Percentiles rank a stretch among this genome's conserved stretches.
Conservation (phyloP, 2,113 vertebrate genomes). For the Plecturocebus donacophilus region DNA sequence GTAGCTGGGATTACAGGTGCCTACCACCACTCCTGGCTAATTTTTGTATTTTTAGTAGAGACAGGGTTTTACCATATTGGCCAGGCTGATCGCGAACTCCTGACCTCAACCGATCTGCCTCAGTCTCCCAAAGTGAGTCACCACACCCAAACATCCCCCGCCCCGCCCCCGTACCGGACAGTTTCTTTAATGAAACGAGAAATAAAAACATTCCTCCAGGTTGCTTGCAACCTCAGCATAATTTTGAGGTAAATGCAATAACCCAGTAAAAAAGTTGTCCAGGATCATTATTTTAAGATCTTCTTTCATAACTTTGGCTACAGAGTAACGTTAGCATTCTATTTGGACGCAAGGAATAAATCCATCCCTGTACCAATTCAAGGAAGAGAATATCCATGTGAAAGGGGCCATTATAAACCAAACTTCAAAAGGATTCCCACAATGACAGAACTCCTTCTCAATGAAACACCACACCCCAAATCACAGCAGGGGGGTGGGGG, state of each 20-base stretch:
- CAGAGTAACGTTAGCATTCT: not conserved
- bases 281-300: not conserved
- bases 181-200: conserved; percentile 33
- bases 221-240: not conserved
- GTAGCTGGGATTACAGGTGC: no score
- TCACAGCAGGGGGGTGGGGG: no score
- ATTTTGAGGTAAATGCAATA: not conserved
- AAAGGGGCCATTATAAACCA: not conserved
- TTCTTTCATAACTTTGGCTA: not conserved
- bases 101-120: no score
- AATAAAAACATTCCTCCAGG: not conserved
- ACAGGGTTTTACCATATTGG: no score
- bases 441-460: not conserved
- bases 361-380: not conserved
- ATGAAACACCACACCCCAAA: not conserved
- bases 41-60: no score
- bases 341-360: not conserved
- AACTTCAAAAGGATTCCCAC: not conserved
- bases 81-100: no score
- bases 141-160: no score
- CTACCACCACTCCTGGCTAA: no score
- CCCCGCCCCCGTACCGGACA: not conserved
- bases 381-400: not conserved
- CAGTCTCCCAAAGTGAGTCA: no score
- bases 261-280: not conserved